phyloP scores from a whole-genome alignment of 2,888 invertebrate genomes.

The Holacanthella duospinosa region DNA sequence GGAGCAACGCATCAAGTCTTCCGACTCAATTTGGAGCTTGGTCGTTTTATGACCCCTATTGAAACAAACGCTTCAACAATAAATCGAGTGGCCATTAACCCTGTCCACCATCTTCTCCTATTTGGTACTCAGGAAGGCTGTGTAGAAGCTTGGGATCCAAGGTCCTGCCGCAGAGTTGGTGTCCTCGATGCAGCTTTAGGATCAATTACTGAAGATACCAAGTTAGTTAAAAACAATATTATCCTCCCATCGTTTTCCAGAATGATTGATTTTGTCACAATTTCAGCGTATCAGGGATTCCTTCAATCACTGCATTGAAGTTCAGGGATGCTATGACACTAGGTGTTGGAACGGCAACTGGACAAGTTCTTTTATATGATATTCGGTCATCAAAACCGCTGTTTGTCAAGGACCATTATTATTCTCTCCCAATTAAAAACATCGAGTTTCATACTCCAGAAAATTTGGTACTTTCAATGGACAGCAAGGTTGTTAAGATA shows the following conservation, averaged over 20 bases:
- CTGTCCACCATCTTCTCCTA: slow-evolving; percentile 72
- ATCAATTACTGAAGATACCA: slow-evolving; percentile 49
- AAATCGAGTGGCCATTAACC: slow-evolving; percentile 76
- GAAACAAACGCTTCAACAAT: slow-evolving; percentile 61
- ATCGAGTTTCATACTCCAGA: slow-evolving; percentile 66
- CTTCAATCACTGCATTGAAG: slow-evolving; percentile 61
- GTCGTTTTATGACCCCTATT: slow-evolving; percentile 81
- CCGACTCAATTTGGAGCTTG: slow-evolving; percentile 87
- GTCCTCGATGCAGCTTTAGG: slow-evolving; percentile 70
- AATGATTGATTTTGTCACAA: not conserved
- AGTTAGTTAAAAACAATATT: slow-evolving; percentile 42
- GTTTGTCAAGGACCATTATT: slow-evolving; percentile 86
- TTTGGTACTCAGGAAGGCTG: slow-evolving; percentile 82
- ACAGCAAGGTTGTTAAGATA: slow-evolving; percentile 74
- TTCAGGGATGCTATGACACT: slow-evolving; percentile 46
- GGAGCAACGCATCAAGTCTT: slow-evolving; percentile 79
- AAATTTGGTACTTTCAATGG: slow-evolving; percentile 79
- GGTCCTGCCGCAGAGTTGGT: slow-evolving; percentile 64
- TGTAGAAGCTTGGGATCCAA: slow-evolving; percentile 94
- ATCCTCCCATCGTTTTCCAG: not conserved
- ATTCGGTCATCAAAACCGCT: slow-evolving; percentile 82
- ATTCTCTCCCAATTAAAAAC: slow-evolving; percentile 78
- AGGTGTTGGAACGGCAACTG: slow-evolving; percentile 86
- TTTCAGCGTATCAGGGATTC: slow-evolving; percentile 53
- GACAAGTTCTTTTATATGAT: slow-evolving; percentile 89